A percentile compares a stretch with the other conserved stretches of the same genome.
Conservation (phyloP, 1,140 invertebrate species). For the Chymomyza costata region DNA sequence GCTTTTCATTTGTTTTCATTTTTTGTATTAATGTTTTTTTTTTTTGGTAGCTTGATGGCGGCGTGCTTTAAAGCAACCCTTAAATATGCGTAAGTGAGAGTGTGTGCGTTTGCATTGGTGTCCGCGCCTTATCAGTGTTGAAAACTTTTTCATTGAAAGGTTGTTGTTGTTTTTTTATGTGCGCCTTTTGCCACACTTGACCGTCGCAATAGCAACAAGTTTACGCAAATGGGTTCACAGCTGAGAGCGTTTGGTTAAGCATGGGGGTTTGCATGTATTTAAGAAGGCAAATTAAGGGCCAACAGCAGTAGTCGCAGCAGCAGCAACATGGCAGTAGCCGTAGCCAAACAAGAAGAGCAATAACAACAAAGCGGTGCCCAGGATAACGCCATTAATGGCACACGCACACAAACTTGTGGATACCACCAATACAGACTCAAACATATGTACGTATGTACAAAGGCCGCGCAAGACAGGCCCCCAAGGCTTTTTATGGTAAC, state of each 20-base stretch:
- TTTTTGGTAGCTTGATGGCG: conserved; percentile 21
- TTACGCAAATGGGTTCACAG: too few species aligned
- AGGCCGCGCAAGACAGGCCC: conserved; percentile 34
- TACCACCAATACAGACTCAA: conserved; percentile 5
- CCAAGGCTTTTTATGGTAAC: conserved; percentile 55
- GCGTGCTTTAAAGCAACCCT: conserved; percentile 24
- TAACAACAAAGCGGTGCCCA: conserved; percentile 22
- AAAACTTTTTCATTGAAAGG: conserved; percentile 36
- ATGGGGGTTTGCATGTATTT: neutral
- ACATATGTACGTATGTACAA: conserved; percentile 12
- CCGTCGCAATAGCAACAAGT: conserved; percentile 56
- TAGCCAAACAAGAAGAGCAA: too few species aligned
- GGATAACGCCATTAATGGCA: conserved; percentile 54
- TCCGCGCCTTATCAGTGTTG: conserved; percentile 31
- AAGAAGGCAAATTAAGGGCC: conserved; percentile 51
- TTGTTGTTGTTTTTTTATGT: too few species aligned
- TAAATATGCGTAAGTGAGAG: conserved; percentile 15
- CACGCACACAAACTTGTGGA: conserved; percentile 20
- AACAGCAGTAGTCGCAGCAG: conserved; percentile 1
- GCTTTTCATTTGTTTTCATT: too few species aligned
- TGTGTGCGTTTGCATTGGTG: too few species aligned
- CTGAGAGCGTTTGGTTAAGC: too few species aligned
- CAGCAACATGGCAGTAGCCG: neutral
- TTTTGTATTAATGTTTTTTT: conserved; percentile 14
- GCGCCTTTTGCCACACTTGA: conserved; percentile 53